phyloP scores from a whole-genome alignment of 2,888 invertebrate genomes.

The Atethmia centrago region DNA sequence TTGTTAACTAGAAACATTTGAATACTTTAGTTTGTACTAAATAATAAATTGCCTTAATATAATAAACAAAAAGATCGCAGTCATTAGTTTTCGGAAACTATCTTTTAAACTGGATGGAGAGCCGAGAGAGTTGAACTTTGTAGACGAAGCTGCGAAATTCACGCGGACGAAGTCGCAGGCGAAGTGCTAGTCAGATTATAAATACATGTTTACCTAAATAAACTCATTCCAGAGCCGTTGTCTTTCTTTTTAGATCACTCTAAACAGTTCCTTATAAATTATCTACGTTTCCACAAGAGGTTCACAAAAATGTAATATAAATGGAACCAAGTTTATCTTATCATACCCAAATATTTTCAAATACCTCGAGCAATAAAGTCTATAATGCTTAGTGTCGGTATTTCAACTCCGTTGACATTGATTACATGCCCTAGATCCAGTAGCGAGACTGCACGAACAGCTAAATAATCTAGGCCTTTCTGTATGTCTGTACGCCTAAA shows the following conservation, averaged over 20 bases:
- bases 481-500: background rate
- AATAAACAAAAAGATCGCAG: no score
- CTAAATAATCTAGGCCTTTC: slow-evolving; percentile 29
- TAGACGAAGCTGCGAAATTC: no score
- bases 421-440: slow-evolving; percentile 52
- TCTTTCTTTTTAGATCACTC: slow-evolving; percentile 20
- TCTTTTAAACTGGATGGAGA: no score
- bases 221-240: slow-evolving; percentile 24
- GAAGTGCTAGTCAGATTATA: slow-evolving; percentile 50
- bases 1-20: no score
- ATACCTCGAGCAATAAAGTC: slow-evolving; percentile 23
- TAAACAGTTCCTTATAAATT: slow-evolving; percentile 9
- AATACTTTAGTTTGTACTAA: no score
- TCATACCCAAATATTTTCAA: slow-evolving; percentile 41
- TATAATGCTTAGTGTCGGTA: slow-evolving; percentile 17
- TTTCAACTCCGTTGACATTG: slow-evolving; percentile 34
- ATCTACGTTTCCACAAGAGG: slow-evolving; percentile 3
- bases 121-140: no score
- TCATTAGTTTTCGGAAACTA: no score
- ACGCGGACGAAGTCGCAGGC: no score
- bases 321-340: slow-evolving; percentile 51
- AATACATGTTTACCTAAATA: slow-evolving; percentile 47
- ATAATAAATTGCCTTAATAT: no score
- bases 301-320: slow-evolving; percentile 18
- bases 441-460: slow-evolving; percentile 23